Evolutionary conservation across 1,140 invertebrate species (phyloP).

Genomic region (Drosophila nigrodunni): DNA sequence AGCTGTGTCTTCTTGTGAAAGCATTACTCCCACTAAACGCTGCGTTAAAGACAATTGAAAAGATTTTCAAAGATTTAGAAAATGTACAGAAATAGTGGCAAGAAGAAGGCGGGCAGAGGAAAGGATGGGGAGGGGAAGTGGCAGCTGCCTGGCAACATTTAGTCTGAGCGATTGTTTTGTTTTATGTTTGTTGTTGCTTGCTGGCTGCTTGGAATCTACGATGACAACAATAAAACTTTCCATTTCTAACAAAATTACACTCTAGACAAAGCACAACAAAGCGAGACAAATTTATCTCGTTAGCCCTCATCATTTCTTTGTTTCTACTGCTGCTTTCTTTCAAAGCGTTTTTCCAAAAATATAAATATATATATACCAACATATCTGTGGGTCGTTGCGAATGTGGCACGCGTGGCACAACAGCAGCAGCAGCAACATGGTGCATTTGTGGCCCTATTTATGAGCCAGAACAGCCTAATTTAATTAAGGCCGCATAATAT

Average conservation of each 20-base stretch:
- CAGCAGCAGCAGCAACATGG: not conserved
- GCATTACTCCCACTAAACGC: conserved; percentile 15
- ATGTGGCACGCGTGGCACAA: conserved; percentile 65
- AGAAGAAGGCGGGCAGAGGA: too few relatives aligned
- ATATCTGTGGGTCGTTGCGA: conserved; percentile 40
- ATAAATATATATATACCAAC: not conserved
- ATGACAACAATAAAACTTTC: conserved; percentile 77
- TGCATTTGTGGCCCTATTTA: conserved; percentile 61
- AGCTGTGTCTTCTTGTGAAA: not conserved
- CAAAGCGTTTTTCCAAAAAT: conserved; percentile 44
- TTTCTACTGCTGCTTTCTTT: conserved; percentile 23
- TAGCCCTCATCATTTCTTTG: conserved; percentile 45
- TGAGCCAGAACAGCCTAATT: conserved; percentile 59
- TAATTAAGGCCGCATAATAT: conserved; percentile 65
- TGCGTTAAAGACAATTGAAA: conserved; percentile 55
- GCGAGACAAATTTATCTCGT: conserved; percentile 72
- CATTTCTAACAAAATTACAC: conserved; percentile 78
- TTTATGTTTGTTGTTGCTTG: conserved; percentile 4
- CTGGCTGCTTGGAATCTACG: conserved; percentile 50
- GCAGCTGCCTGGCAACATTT: conserved; percentile 69
- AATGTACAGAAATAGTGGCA: conserved; percentile 34
- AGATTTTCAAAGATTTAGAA: conserved; percentile 67
- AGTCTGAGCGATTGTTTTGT: conserved; percentile 65
- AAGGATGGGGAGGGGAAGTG: too few relatives aligned
- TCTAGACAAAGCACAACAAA: conserved; percentile 40